Base-by-base conservation (phyloP, 92 coral and sea anemone species). In the Pocillopora grandis region DNA sequence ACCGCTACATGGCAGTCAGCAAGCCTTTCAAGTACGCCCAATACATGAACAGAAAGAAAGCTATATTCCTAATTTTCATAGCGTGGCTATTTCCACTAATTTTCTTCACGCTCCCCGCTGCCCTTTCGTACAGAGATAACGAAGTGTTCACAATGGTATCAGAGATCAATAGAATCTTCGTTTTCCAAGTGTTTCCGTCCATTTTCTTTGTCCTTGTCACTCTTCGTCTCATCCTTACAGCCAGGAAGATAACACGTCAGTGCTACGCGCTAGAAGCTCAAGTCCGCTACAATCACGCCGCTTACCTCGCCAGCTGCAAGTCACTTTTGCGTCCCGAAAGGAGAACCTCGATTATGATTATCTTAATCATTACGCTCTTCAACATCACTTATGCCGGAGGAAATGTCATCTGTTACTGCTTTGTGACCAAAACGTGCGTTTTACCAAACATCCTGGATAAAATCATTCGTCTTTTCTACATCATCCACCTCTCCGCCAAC, bases 31-130 rank as follows among this genome's bases (percentile, higher is more conserved):
- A 81, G 78, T 81, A 81, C 37, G 68, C 72, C 12, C 20, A 66
- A 14, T 81, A 58, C 1, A 71, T 4, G 3, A 12, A 23, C 23
- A 7, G 8, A 48, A 71, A 35, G 17, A 49, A 7, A 23, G 9
- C 13, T 21, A 21, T 12, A 27, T 18, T 18, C 56, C 49, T 80
- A 65, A 65, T 66, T 33, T 27, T 19, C 23, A 9, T 60, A 18
- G 78, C 78, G 12, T 81, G 85, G 85, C 4, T 71, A 19, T 70
- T 61, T 33, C 20, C 85, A 65, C 11, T 79, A 37, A 9, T 66
- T 14, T 67, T 79, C 83, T 79, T 79, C 63, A 79, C 83, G 14
- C 52, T 79, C 62, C 83, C 83, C 49, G 74, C 74, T 16, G 21
- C 52, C 0, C 66, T 79, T 1, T 65, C 75, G 12, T 79, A 52